Percentiles rank a stretch among this genome's conserved stretches.
These are phyloP conservation scores for Oryzias javanicus DNA, from an alignment of 2,113 vertebrate species.

Conservation along the genomic window DNA sequence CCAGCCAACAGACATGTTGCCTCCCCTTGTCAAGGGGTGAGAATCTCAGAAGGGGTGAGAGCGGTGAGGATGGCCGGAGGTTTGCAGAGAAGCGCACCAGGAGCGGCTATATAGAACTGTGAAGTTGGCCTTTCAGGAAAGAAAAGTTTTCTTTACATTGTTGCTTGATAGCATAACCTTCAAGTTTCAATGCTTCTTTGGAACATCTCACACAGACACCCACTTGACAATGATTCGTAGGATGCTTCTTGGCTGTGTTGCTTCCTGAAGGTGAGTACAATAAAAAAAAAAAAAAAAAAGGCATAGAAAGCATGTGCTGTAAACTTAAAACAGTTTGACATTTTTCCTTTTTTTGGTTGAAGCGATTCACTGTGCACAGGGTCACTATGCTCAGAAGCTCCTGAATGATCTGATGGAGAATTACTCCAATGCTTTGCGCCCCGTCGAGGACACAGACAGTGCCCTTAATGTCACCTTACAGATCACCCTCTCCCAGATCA, in stretches of 20 bases:
- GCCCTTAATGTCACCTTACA: constrained; percentile 94
- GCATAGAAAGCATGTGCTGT: too few species aligned
- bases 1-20: constrained; percentile 37
- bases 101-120: constrained; percentile 60
- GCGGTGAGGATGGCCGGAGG: constrained; percentile 20
- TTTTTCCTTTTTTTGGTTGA: too few species aligned
- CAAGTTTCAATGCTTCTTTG: constrained; percentile 12
- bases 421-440: constrained; percentile 90
- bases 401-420: constrained; percentile 90
- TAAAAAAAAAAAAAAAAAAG: too few species aligned
- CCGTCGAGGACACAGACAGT: constrained; percentile 93
- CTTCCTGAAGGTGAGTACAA: constrained; percentile 68
- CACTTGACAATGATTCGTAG: constrained; percentile 44
- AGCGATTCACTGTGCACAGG: constrained; percentile 86
- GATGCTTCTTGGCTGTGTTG: constrained; percentile 61
- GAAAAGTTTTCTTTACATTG: constrained; percentile 21
- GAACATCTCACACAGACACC: constrained; percentile 19
- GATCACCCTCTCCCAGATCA: constrained; percentile 96
- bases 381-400: constrained; percentile 90
- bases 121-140: constrained; percentile 42
- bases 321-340: too few species aligned
- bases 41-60: constrained; percentile 49
- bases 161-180: neutral
- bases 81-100: constrained; percentile 58
- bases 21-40: constrained; percentile 57